Percentiles rank a stretch among this genome's conserved stretches.
Evolutionary conservation across 23 tunicate species (phyloP).

Genomic region (Ascidia mentula): DNA sequence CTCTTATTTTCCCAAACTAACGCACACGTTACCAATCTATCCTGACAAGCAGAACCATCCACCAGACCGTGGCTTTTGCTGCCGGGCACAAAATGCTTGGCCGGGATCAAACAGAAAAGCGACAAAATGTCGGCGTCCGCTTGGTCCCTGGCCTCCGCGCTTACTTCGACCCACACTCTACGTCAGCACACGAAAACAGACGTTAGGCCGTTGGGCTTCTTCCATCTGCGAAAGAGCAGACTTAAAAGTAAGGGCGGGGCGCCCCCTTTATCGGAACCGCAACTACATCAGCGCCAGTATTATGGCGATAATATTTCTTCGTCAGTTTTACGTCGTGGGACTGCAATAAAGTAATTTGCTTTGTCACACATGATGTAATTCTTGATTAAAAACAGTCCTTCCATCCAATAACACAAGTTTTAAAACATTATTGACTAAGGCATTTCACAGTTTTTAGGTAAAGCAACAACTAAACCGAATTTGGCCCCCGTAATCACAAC

Average conservation of each 20-base stretch:
- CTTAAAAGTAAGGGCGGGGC: conserved; percentile 40
- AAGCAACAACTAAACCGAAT: too few relatives aligned
- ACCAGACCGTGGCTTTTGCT: conserved; percentile 51
- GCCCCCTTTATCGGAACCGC: not conserved
- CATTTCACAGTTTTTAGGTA: too few relatives aligned
- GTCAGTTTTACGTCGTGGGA: too few relatives aligned
- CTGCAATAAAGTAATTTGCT: too few relatives aligned
- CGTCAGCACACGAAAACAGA: conserved; percentile 9
- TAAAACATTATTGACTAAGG: too few relatives aligned
- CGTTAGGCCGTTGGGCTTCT: conserved; percentile 26
- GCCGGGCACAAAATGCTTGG: conserved; percentile 65
- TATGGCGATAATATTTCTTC: not conserved
- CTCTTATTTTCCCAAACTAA: not conserved
- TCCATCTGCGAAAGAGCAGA: conserved; percentile 34
- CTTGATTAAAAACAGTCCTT: too few relatives aligned
- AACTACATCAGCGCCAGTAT: not conserved
- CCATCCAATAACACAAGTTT: too few relatives aligned
- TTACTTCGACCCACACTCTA: not conserved
- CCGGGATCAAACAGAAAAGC: conserved; percentile 54
- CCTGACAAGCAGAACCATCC: conserved; percentile 27
- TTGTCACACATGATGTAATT: too few relatives aligned
- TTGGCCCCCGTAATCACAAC: too few relatives aligned
- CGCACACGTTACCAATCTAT: not conserved
- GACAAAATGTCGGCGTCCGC: conserved; percentile 58
- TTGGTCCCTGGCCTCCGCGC: conserved; percentile 56